Evolutionary conservation across 2,888 invertebrate genomes (phyloP), one percentile per base, ranked within the genome.

Genomic region (Oscheius sp.): DNA sequence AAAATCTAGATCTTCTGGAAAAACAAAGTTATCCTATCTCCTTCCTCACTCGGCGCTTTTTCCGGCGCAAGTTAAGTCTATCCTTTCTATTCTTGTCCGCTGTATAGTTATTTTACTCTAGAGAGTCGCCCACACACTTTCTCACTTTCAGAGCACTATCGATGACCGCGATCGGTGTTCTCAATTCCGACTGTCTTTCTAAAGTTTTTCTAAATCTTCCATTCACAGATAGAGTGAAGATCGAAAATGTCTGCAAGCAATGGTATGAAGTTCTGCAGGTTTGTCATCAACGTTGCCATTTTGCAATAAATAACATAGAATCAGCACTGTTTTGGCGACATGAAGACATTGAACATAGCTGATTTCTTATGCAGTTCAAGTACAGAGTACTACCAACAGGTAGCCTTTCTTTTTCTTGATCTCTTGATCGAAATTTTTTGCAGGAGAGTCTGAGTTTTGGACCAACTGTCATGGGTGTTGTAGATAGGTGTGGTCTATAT

Each of bases 211-310:
- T 65, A 65, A 68, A 67, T 48, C 70, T 76, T 25, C 50, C 64
- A 45, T 78, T 84, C 48, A 39, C 55, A 8, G 74, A 84, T 25
- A 70, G 78, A 57, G 75, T 85, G 12, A 69, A 69, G 31, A 39
- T 75, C 31, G 84, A 84, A 65, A 45, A 58, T 8, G 84, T 83
- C 15, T 83, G 83, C 42, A 48, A 67, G n/a, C 5, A 37, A 34
- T 78, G 75, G 75, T 65, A 65, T 27, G 25, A 31, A 17, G 70
- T 78, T n/a, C 63, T 77, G 10, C 70, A 70, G 73, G 75, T 73
- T n/a, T n/a, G n/a, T n/a, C n/a, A n/a, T n/a, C n/a, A 33, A 50
- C 29, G 23, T 58, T 10, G 23, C n/a, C n/a, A 27, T 12, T 48
- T 27, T 12, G 17, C 39, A 39, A 25, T 58, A 34, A 64, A 27